Evolutionary conservation across 2,888 invertebrate species (phyloP), one percentile per base, ranked within the genome.

Genomic region (Drosophila pegasa): DNA sequence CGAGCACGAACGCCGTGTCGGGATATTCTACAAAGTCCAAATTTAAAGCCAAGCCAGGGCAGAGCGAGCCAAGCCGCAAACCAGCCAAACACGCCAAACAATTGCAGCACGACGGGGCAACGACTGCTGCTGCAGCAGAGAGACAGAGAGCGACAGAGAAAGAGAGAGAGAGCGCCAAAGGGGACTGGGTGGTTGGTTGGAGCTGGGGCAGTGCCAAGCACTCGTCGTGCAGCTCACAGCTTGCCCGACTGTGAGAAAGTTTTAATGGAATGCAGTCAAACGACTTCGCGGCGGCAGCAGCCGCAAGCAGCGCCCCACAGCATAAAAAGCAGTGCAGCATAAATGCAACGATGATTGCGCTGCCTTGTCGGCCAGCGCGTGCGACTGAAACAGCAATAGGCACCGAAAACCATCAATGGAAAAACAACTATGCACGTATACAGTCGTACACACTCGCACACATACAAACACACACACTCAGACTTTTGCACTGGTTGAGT

Each of bases 261-360:
- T 91, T 91, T 90, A 89, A 90, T 92, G 91, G 91, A 91, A 91
- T 91, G 91, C 91, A 88, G 91, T 92, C 90, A 88, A 89, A 90
- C 91, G 74, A 84, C 89, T 87, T 54, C 57, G 68, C 66, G 65
- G 70, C 40, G 71, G 71, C 75, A 79, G 75, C 75, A 77, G 75
- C 75, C 82, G 63, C 73, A 69, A 77, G 78, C 78, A 69, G 60
- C 67, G 64, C 65, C 57, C 50, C 70, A 66, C 64, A 60, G 67
- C 80, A 75, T 71, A 68, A 71, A 66, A 82, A 82, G 87, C 87
- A 81, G 85, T 87, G 87, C 79, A 80, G 61, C 80, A 80, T 80
- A 80, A 74, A 63, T 79, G 62, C 81, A 79, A 54, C 45, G 52
- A 54, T 54, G 63, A 43, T 29, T 38, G 55, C 52, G 55, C 14